A percentile compares a stretch with the other conserved stretches of the same genome.
Conservation (phyloP, 2,797 vertebrate species). For the Picus viridis region DNA sequence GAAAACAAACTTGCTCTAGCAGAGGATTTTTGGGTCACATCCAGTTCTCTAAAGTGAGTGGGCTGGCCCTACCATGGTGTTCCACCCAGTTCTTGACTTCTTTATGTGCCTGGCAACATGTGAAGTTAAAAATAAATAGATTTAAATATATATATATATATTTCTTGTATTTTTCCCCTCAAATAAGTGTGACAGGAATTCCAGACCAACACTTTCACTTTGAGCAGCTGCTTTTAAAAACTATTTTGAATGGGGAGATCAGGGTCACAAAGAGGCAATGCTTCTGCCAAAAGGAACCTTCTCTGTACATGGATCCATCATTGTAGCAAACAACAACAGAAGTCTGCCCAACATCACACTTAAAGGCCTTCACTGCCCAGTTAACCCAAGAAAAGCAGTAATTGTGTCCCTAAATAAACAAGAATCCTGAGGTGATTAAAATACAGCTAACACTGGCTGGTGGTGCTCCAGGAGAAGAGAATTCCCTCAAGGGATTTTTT, state of each 20-base stretch:
- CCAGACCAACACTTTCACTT: background rate
- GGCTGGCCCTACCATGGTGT: background rate
- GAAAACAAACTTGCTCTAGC: constrained; percentile 30
- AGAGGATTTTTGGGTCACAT: constrained; percentile 7
- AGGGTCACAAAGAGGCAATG: background rate
- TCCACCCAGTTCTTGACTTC: constrained; percentile 6
- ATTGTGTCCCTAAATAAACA: background rate
- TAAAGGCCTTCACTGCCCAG: background rate
- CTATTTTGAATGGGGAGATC: background rate
- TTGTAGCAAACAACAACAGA: background rate
- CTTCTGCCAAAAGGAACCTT: background rate
- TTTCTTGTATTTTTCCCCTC: background rate
- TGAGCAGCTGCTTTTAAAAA: background rate
- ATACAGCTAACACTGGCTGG: background rate
- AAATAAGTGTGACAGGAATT: background rate
- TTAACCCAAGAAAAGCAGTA: background rate
- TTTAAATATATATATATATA: too few species aligned
- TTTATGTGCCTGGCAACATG: background rate
- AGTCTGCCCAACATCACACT: rapidly evolving
- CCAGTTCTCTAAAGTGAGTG: constrained; percentile 1
- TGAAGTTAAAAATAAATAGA: background rate
- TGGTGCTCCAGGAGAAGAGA: background rate
- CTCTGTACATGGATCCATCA: background rate
- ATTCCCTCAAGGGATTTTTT: background rate
- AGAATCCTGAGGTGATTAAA: background rate